phyloP scores from a whole-genome alignment of 2,888 invertebrate genomes.

The Melolontha melolontha region DNA sequence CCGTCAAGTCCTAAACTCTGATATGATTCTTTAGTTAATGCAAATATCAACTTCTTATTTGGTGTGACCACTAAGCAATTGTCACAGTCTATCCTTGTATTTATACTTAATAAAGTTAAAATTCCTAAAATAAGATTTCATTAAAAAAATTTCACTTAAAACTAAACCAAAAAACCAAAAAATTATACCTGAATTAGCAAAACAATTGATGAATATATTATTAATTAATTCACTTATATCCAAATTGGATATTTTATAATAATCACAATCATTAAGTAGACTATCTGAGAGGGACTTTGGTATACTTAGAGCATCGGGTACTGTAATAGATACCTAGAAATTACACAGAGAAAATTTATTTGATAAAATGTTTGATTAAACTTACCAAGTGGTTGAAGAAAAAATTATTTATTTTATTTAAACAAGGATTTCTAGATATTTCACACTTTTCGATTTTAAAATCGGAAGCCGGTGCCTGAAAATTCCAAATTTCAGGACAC shows the following conservation, averaged over 20 bases:
- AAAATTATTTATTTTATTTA: slow-evolving; percentile 62
- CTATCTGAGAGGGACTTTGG: slow-evolving; percentile 62
- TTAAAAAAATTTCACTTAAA: slow-evolving; percentile 41
- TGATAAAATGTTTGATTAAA: slow-evolving; percentile 28
- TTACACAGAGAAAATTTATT: slow-evolving; percentile 13
- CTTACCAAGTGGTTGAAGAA: slow-evolving; percentile 70
- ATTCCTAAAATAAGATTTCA: slow-evolving; percentile 62
- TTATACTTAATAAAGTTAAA: slow-evolving; percentile 66
- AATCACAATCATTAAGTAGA: slow-evolving; percentile 67
- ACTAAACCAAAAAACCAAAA: slow-evolving; percentile 18
- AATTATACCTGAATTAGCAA: slow-evolving; percentile 69
- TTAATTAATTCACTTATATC: slow-evolving; percentile 65
- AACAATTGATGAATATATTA: slow-evolving; percentile 68
- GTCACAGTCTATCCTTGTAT: slow-evolving; percentile 67
- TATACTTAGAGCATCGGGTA: slow-evolving; percentile 66
- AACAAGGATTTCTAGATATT: slow-evolving; percentile 53
- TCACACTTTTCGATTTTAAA: slow-evolving; percentile 59
- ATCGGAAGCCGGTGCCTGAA: slow-evolving; percentile 65
- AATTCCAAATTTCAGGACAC: slow-evolving; percentile 70
- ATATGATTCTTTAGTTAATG: slow-evolving; percentile 67
- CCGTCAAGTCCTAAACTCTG: slow-evolving; percentile 70
- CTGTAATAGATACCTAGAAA: slow-evolving; percentile 68
- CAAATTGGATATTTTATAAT: slow-evolving; percentile 68
- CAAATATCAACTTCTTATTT: slow-evolving; percentile 67
- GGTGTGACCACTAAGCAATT: slow-evolving; percentile 68